phyloP scores from a whole-genome alignment of 2,888 invertebrate genomes.

The Platycheirus rosarum region DNA sequence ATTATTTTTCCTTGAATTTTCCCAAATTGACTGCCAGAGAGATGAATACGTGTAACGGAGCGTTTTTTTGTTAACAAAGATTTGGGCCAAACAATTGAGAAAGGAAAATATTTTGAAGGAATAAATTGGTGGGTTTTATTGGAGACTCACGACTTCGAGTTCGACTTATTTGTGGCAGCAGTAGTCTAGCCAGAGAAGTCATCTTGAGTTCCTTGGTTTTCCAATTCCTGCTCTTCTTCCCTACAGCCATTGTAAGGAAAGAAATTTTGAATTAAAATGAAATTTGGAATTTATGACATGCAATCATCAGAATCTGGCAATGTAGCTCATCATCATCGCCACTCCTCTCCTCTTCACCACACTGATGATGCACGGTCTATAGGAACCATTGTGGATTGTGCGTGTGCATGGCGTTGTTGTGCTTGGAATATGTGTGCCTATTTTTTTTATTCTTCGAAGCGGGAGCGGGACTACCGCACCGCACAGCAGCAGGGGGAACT shows the following conservation, averaged over 20 bases:
- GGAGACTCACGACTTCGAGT: conserved; percentile 54
- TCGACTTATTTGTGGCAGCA: too few species aligned
- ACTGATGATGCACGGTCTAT: conserved; percentile 2
- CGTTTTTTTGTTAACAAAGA: background rate
- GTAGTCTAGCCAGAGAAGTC: conserved; percentile 22
- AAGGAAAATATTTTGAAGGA: conserved; percentile 71
- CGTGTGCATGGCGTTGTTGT: conserved; percentile 18
- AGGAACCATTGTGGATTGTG: conserved; percentile 34
- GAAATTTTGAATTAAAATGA: conserved; percentile 62
- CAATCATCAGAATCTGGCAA: conserved; percentile 51
- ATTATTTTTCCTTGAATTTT: conserved; percentile 21
- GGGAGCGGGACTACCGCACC: background rate
- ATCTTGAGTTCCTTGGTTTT: conserved; percentile 9
- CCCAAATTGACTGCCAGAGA: conserved; percentile 16
- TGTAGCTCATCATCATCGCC: conserved; percentile 58
- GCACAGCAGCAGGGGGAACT: conserved; percentile 25
- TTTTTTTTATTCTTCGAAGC: conserved; percentile 53
- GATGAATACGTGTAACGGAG: background rate
- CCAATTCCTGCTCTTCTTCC: background rate
- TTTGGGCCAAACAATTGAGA: conserved; percentile 64
- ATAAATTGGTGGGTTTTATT: conserved; percentile 67
- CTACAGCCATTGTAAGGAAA: too few species aligned
- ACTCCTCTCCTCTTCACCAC: background rate
- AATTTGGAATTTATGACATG: conserved; percentile 69
- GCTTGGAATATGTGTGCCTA: conserved; percentile 17